Evolutionary conservation across 2,888 invertebrate genomes (phyloP), one percentile per base, ranked within the genome.

Genomic region (Eubasilissa splendida): DNA sequence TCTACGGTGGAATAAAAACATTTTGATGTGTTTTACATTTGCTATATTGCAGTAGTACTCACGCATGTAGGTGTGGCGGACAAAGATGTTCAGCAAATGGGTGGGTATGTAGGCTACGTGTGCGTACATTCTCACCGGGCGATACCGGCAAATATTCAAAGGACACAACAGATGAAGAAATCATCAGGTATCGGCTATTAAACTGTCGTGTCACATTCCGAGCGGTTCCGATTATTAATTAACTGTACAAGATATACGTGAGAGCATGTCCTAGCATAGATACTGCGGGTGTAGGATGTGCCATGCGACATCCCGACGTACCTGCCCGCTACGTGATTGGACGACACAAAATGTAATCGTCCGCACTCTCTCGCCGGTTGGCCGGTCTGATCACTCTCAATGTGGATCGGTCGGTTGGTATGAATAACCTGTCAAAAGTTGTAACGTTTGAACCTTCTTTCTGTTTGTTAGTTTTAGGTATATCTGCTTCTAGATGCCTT

Each of bases 231-330:
- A 80, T 82, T 80, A 82, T 75, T 82, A 82, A 82, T 82, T 82
- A 82, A 82, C 82, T 79, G 82, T 82, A 80, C 82, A 33, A n/a
- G 54, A 22, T 22, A 31, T 22, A 82, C 82, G 80, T 82, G 82
- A 82, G 75, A 68, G 63, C 70, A 76, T 79, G 77, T 63, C 58
- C 65, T 31, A 53, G 52, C 63, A 42, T 63, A 11, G 31, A 54
- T 22, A 50, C 42, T 68, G 42, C 12, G 68, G 31, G 42, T 42
- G 33, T 14, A 68, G 68, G 68, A 68, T 68, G 68, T 68, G 68
- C 33, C 42, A 11, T 11, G 63, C 2, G 63, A 31, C 31, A 63
- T 63, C 63, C 33, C 63, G 33, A 22, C 33, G 22, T 22, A 22
- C 22, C 22, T 22, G 22, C 22, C 22, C 22, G 22, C 22, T 22